Evolutionary conservation across 2,888 invertebrate genomes (phyloP).

Genomic region (Orchesella flavescens): DNA sequence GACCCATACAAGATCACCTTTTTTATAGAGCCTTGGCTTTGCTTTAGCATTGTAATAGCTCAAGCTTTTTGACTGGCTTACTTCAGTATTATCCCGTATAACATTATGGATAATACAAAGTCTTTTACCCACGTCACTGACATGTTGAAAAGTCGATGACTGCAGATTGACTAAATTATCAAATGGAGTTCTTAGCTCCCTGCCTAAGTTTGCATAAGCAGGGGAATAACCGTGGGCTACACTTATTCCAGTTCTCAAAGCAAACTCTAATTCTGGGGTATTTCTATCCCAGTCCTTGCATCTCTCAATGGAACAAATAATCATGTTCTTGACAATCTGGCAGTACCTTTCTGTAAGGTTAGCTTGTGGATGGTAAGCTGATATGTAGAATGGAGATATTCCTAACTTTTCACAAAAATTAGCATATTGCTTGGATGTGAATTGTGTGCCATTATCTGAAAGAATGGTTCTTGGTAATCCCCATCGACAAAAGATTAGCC

Average conservation of each 20-base stretch:
- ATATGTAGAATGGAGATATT: slow-evolving; percentile 36
- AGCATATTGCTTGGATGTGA: slow-evolving; percentile 25
- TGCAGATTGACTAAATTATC: slow-evolving; percentile 25
- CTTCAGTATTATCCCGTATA: slow-evolving; percentile 28
- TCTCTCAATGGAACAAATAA: not conserved
- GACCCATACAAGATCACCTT: slow-evolving; percentile 46
- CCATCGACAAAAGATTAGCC: slow-evolving; percentile 18
- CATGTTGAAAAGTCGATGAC: not conserved
- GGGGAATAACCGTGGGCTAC: slow-evolving; percentile 32
- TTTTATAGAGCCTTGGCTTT: slow-evolving; percentile 18
- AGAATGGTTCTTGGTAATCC: slow-evolving; percentile 27
- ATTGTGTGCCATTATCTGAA: slow-evolving; percentile 53
- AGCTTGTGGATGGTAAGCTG: slow-evolving; percentile 49
- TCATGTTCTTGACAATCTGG: slow-evolving; percentile 37
- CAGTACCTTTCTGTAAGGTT: slow-evolving; percentile 51
- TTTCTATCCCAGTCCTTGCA: slow-evolving; percentile 52
- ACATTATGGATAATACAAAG: slow-evolving; percentile 19
- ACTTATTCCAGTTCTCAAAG: slow-evolving; percentile 28
- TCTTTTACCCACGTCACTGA: not conserved
- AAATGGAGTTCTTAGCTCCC: slow-evolving; percentile 42
- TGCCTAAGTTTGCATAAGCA: slow-evolving; percentile 32
- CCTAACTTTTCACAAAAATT: slow-evolving; percentile 36
- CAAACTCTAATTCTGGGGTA: slow-evolving; percentile 48
- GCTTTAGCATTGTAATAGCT: slow-evolving; percentile 43
- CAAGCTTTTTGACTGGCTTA: slow-evolving; percentile 3